These are phyloP conservation scores for Portunus trituberculatus DNA, from an alignment of 1,140 invertebrate species.

Conservation along the genomic window DNA sequence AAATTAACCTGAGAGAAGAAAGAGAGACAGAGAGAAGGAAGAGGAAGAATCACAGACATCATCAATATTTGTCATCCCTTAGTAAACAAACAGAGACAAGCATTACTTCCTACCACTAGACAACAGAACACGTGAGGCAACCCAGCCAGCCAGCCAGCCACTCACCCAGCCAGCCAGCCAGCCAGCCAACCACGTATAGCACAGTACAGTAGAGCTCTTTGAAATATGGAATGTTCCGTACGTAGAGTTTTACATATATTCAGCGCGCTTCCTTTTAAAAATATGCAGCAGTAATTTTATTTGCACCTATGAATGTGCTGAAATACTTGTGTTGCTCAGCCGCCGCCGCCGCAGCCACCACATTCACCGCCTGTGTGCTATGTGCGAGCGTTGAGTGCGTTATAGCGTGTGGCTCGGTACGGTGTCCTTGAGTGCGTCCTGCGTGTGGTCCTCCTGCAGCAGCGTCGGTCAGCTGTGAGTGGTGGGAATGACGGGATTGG, in stretches of 20 bases:
- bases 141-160: too few species aligned
- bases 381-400: background rate
- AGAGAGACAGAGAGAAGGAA: background rate
- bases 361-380: background rate
- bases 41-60: background rate
- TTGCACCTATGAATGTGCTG: background rate
- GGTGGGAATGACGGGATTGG: background rate
- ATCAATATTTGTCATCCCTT: background rate
- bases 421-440: background rate
- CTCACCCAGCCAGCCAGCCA: too few species aligned
- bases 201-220: background rate
- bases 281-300: slow-evolving; percentile 2
- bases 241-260: background rate
- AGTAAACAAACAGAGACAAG: background rate
- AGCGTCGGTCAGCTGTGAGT: background rate
- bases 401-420: background rate
- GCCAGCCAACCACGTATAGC: too few species aligned
- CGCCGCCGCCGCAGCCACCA: background rate
- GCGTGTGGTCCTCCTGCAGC: background rate
- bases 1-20: too few species aligned
- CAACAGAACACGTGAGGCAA: too few species aligned
- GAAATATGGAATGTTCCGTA: background rate
- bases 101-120: background rate
- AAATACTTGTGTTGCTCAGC: background rate
- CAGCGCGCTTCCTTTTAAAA: background rate